These are phyloP conservation scores for Thereva nobilitata DNA, from an alignment of 2,888 invertebrate genomes.

Conservation along the genomic window DNA sequence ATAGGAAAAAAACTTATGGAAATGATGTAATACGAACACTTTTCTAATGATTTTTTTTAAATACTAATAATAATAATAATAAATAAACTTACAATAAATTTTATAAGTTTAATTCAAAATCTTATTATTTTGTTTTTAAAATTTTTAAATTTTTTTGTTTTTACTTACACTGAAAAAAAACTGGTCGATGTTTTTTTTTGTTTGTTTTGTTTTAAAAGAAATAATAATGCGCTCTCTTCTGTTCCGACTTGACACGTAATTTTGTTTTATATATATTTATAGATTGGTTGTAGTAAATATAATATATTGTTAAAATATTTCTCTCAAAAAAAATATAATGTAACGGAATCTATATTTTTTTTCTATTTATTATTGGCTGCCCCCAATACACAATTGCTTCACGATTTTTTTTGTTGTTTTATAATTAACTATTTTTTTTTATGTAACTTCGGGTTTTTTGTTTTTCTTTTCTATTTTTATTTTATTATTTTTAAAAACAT, in stretches of 20 bases:
- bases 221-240: no score
- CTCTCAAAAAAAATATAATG: no score
- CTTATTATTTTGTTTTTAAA: no score
- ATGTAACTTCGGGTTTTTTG: background rate
- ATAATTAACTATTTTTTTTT: background rate
- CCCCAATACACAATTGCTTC: constrained; percentile 59
- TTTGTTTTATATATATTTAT: background rate
- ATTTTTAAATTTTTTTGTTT: no score
- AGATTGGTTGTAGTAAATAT: background rate
- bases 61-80: constrained; percentile 13
- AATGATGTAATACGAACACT: constrained; percentile 47
- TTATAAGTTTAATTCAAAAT: no score
- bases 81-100: no score
- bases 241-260: background rate
- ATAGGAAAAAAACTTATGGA: constrained; percentile 44
- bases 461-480: no score
- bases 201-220: no score
- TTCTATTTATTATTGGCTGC: constrained; percentile 27
- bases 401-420: constrained; percentile 50
- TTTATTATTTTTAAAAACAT: background rate
- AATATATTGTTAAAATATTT: background rate
- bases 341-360: no score
- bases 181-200: no score
- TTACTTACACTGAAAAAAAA: no score
- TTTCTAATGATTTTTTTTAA: constrained; percentile 33